Base-by-base conservation (phyloP, 2,888 invertebrate species). In the Hyalella azteca region DNA sequence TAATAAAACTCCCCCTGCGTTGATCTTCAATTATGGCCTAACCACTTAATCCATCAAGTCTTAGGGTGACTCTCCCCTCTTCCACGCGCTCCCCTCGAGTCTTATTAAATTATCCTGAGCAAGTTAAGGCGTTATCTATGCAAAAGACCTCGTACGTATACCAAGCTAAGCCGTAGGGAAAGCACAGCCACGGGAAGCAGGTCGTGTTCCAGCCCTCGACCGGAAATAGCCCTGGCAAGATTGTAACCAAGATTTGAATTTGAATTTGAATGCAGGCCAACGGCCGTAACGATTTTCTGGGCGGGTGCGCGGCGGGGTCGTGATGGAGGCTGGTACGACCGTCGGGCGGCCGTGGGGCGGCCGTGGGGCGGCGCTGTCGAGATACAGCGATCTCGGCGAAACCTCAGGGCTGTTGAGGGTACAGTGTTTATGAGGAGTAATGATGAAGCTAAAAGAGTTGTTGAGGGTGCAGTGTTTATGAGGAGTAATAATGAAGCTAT, bases 21-120 rank as follows among this genome's bases (percentile, higher is more conserved):
- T 66, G 66, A 66, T 66, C 66, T 66, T 66, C 66, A 66, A 66
- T 66, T 66, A 66, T 66, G 66, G 66, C 29, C 66, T 66, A 66
- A 66, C 66, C 66, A 66, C 66, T 66, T 66, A 66, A 66, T 66
- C 66, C 39, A 66, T 66, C 66, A 66, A 36, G 36, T 36, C 66
- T 66, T 19, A 5, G 19, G 66, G 36, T 36, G 5, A 36, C 66
- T 26, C 29, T 49, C 19, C 54, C 54, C 54, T 26, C 26, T 26
- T 36, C 66, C 32, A 36, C 11, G 32, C 66, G 36, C 66, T 66
- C 66, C 66, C 66, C 66, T 66, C 66, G 19, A 19, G 36, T 19
- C 66, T 66, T 66, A 66, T 66, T 66, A 66, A 66, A 66, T 66
- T 66, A 29, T 29, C 66, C 36, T 36, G 36, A n/a, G 29, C 66